These are phyloP conservation scores for Drosophila yakuba DNA, from an alignment of 1,140 invertebrate species.

Conservation along the genomic window DNA sequence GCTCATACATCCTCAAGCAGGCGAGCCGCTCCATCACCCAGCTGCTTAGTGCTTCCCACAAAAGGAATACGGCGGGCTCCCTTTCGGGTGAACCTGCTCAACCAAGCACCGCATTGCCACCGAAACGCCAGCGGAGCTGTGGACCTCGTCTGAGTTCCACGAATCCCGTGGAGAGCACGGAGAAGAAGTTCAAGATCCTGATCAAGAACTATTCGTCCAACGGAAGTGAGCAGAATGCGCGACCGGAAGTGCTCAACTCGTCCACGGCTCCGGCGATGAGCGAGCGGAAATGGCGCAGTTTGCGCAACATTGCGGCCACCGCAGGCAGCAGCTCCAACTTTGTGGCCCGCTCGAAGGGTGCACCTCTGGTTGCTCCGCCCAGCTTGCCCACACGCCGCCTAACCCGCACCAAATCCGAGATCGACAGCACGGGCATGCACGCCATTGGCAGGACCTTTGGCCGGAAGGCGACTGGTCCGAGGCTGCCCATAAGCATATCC, in stretches of 20 bases:
- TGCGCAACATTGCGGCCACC: conserved; percentile 59
- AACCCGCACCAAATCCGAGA: conserved; percentile 65
- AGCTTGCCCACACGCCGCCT: conserved; percentile 45
- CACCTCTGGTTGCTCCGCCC: conserved; percentile 2
- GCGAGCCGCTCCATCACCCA: conserved; percentile 73
- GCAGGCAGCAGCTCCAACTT: conserved; percentile 14
- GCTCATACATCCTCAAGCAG: conserved; percentile 67
- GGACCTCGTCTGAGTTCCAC: conserved; percentile 57
- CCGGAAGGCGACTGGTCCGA: conserved; percentile 53
- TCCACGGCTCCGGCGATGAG: conserved; percentile 47
- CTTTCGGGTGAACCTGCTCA: conserved; percentile 10
- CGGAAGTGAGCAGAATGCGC: conserved; percentile 34
- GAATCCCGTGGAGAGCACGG: conserved; percentile 49
- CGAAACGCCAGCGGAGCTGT: conserved; percentile 76
- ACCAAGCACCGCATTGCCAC: conserved; percentile 45
- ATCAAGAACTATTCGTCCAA: conserved; percentile 65
- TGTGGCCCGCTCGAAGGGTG: conserved; percentile 15
- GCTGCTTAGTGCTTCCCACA: conserved; percentile 59
- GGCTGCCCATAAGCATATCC: conserved; percentile 62
- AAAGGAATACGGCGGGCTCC: conserved; percentile 44
- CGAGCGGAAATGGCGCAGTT: conserved; percentile 69
- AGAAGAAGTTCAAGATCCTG: conserved; percentile 75
- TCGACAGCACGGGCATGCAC: conserved; percentile 61
- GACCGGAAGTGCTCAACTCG: conserved; percentile 11
- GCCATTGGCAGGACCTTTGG: conserved; percentile 69